phyloP scores from a whole-genome alignment of 1,140 invertebrate species.

The Brachionus manjavacas region DNA sequence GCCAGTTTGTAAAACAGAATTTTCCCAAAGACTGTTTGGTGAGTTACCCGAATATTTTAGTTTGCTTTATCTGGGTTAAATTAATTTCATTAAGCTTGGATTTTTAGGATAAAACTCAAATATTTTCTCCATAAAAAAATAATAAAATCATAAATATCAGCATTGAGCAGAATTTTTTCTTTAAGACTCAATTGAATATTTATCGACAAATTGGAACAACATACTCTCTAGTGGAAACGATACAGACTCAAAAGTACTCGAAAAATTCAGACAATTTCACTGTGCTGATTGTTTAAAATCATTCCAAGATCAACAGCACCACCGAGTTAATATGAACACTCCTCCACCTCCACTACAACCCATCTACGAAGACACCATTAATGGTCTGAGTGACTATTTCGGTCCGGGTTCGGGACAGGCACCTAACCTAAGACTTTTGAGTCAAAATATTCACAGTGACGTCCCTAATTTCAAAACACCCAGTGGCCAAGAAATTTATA shows the following conservation, averaged over 20 bases:
- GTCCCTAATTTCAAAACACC: neutral
- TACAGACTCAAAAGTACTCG: constrained; percentile 18
- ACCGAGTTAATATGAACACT: constrained; percentile 24
- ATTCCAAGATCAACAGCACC: constrained; percentile 30
- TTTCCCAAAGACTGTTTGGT: neutral
- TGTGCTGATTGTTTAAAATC: constrained; percentile 42
- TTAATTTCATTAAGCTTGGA: neutral
- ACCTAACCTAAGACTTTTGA: neutral
- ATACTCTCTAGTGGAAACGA: constrained; percentile 2
- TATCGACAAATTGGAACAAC: constrained; percentile 30
- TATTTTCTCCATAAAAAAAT: neutral
- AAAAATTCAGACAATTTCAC: constrained; percentile 37
- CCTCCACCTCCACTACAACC: constrained; percentile 14
- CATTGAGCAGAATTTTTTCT: neutral
- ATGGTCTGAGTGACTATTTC: constrained; percentile 17
- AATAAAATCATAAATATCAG: neutral
- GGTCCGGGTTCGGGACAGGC: neutral
- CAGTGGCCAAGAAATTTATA: neutral
- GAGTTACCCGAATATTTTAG: neutral
- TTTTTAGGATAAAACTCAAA: neutral
- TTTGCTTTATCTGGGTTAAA: neutral
- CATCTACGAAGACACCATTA: constrained; percentile 6
- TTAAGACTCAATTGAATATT: constrained; percentile 36
- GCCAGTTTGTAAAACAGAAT: neutral
- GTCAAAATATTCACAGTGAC: neutral